Base-by-base conservation (phyloP, 2,888 invertebrate species). In the Norana najaformis region DNA sequence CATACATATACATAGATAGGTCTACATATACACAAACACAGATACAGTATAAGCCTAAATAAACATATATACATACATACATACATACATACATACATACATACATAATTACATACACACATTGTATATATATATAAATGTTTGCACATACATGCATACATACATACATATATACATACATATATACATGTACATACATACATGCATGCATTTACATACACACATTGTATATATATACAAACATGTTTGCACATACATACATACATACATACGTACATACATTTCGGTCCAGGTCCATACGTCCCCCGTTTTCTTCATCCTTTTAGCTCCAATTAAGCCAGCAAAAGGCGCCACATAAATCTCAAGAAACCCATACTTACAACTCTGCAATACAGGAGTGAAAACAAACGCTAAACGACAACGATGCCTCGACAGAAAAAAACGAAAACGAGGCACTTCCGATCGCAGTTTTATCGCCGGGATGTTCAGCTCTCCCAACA, bases 381-480 rank as follows among this genome's bases (percentile, higher is more conserved):
- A 47, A 23, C 47, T 23, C 20, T 47, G 13, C n/a, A n/a, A 8
- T 8, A 69, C n/a, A 1, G 30, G 1, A 16, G 13, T 1, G 8
- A 16, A 47, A 47, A 1, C n/a, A 16, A 69, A 8, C 69, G n/a
- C n/a, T n/a, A 11, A n/a, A n/a, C 69, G n/a, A n/a, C 30, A 69
- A 8, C n/a, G 69, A 69, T 30, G n/a, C 69, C 20, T 47, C 20
- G 8, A 8, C 3, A 69, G 69, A 30, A 69, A n/a, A 0, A 69
- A n/a, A n/a, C 69, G 69, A 69, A n/a, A 69, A 30, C 69, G 69
- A 69, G 69, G n/a, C n/a, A n/a, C 69, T 69, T 69, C 69, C 69
- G 69, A n/a, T 30, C n/a, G 69, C n/a, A 69, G n/a, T 69, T 69
- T n/a, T n/a, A 69, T 69, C 69, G 69, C 30, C 30, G 69, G n/a